Base-by-base conservation (phyloP, 2,113 vertebrate genomes). In the Daphoenositta chrysoptera region DNA sequence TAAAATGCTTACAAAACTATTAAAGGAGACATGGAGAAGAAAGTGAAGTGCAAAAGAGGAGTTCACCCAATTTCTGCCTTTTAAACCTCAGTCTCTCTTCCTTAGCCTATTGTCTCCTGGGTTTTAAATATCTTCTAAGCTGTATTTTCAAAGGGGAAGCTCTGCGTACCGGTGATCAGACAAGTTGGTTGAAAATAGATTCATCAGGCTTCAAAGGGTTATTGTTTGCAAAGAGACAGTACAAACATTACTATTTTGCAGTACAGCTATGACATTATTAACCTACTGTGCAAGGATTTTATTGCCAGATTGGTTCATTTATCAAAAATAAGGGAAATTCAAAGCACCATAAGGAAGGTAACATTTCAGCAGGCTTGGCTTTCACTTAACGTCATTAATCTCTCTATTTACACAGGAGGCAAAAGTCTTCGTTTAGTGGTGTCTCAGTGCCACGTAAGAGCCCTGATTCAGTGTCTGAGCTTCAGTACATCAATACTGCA, bases 261-360 rank as follows among this genome's bases (percentile, higher is more conserved):
- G 97, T 98, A 97, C 97, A 98, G 97, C 97, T 97, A 98, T 97
- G 98, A 98, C 97, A 98, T 98, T 98, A 98, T 98, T 98, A 98
- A 98, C 98, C 97, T 98, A 98, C 98, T 97, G 98, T 95, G 97
- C 96, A 97, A 97, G 94, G 96, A 97, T 97, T 98, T 98, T 97
- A 98, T 97, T 97, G 98, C 97, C 96, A 97, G 97, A 98, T 98
- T 98, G 97, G 97, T 98, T 97, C 98, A 98, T 98, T 98, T 97
- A 98, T 98, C 98, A 98, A 98, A 98, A 98, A 98, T 97, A 98
- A 97, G 97, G 97, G 96, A 97, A 98, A 98, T 98, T 97, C 96
- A 97, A 97, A 98, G 97, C 96, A 97, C 98, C 97, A 97, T 97
- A 98, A 98, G 98, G 97, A 98, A 98, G 96, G 97, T 97, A 98